phyloP scores from a whole-genome alignment of 2,888 invertebrate species.

The Empis livida region DNA sequence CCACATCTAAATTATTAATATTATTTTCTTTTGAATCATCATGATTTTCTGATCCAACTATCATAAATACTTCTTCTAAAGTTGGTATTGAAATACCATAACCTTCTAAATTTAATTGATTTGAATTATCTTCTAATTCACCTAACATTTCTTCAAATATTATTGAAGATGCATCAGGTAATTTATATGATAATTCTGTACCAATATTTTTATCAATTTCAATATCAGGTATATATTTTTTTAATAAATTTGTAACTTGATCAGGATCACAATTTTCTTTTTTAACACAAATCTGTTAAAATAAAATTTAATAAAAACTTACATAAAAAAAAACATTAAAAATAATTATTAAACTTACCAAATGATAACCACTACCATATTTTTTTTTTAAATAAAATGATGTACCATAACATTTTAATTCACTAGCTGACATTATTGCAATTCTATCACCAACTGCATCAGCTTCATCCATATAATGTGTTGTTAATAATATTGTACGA shows the following conservation, averaged over 20 bases:
- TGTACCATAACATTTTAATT: slow-evolving; percentile 66
- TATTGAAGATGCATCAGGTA: slow-evolving; percentile 48
- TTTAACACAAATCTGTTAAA: slow-evolving; percentile 38
- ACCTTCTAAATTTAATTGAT: slow-evolving; percentile 51
- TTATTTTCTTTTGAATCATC: too few species aligned
- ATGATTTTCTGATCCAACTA: slow-evolving; percentile 41
- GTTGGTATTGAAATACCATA: slow-evolving; percentile 78
- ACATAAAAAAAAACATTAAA: not conserved
- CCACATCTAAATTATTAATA: too few species aligned
- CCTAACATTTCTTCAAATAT: slow-evolving; percentile 54
- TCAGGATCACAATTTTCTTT: slow-evolving; percentile 37
- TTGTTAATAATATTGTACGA: slow-evolving; percentile 67
- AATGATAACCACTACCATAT: slow-evolving; percentile 73
- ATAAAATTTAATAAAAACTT: not conserved
- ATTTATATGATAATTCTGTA: slow-evolving; percentile 56
- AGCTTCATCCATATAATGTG: slow-evolving; percentile 87
- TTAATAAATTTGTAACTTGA: slow-evolving; percentile 45
- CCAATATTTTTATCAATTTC: slow-evolving; percentile 58
- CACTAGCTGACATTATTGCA: slow-evolving; percentile 74
- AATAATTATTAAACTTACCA: slow-evolving; percentile 34
- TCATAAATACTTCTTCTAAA: slow-evolving; percentile 81
- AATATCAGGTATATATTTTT: slow-evolving; percentile 50
- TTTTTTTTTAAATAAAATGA: slow-evolving; percentile 71
- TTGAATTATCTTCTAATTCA: slow-evolving; percentile 48
- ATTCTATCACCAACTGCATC: slow-evolving; percentile 77